Evolutionary conservation across 2,888 invertebrate species (phyloP).

Genomic region (Pseudococcus jackbeardsleyi): DNA sequence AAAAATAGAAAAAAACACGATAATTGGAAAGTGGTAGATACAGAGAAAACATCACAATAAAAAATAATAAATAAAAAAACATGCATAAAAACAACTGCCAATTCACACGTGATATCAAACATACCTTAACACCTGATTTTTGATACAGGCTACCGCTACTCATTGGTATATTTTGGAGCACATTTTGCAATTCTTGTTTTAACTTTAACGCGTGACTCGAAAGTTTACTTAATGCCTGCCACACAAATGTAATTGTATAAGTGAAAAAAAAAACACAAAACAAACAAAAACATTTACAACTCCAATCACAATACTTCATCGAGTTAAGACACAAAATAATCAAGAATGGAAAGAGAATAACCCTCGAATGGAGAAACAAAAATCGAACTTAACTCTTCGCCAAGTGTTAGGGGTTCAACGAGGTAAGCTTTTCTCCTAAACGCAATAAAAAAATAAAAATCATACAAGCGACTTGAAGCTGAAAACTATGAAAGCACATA

Average conservation of each 20-base stretch:
- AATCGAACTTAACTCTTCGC: neutral
- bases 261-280: neutral
- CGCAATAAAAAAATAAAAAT: neutral
- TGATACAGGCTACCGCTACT: slow-evolving; percentile 43
- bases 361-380: neutral
- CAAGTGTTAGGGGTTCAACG: slow-evolving; percentile 37
- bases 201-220: slow-evolving; percentile 62
- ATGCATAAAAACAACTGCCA: slow-evolving; percentile 27
- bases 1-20: neutral
- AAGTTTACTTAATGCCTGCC: slow-evolving; percentile 60
- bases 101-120: slow-evolving; percentile 15
- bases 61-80: neutral
- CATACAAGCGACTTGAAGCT: neutral
- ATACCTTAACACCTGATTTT: slow-evolving; percentile 57
- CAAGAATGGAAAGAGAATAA: slow-evolving; percentile 44
- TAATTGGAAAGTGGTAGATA: neutral
- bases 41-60: neutral
- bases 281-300: neutral
- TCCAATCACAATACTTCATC: neutral
- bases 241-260: slow-evolving; percentile 1
- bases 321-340: neutral
- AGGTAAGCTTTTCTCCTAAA: neutral
- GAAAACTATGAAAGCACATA: neutral
- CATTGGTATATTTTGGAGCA: slow-evolving; percentile 59
- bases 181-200: slow-evolving; percentile 63